phyloP scores from a whole-genome alignment of 2,888 invertebrate genomes.

The Fragum whitleyi region DNA sequence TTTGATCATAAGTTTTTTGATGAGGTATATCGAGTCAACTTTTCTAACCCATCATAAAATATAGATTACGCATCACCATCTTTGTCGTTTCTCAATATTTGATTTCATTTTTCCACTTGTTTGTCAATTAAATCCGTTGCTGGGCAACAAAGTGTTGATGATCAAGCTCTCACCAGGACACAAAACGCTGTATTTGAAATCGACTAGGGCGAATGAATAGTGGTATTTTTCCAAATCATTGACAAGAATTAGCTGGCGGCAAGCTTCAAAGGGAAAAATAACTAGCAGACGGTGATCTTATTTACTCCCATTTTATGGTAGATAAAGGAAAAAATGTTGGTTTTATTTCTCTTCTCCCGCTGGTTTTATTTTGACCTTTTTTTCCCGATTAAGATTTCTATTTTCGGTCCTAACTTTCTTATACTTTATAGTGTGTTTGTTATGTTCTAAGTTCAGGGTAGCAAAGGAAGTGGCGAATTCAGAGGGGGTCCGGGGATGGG shows the following conservation, averaged over 20 bases:
- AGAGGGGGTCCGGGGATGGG: too few relatives aligned
- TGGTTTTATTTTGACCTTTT: neutral
- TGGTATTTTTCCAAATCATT: constrained; percentile 28
- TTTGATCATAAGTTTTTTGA: too few relatives aligned
- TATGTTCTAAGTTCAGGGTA: too few relatives aligned
- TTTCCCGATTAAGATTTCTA: too few relatives aligned
- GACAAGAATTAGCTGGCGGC: constrained; percentile 15
- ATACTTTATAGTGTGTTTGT: too few relatives aligned
- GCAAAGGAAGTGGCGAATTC: too few relatives aligned
- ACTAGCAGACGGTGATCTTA: constrained; percentile 22
- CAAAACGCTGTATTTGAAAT: constrained; percentile 11
- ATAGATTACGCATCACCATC: neutral
- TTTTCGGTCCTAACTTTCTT: too few relatives aligned
- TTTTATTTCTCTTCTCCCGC: neutral
- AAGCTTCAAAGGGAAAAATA: constrained; percentile 17
- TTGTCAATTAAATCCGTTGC: neutral
- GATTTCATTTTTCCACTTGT: constrained; percentile 2
- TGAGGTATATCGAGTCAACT: too few relatives aligned
- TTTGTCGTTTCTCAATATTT: neutral
- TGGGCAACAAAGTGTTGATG: neutral
- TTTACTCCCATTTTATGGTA: constrained; percentile 23
- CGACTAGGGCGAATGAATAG: constrained; percentile 5
- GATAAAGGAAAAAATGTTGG: constrained; percentile 12
- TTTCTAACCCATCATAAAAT: too few relatives aligned
- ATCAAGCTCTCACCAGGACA: constrained; percentile 9